phyloP scores from a whole-genome alignment of 2,888 invertebrate species.

The Platycheirus albimanus region DNA sequence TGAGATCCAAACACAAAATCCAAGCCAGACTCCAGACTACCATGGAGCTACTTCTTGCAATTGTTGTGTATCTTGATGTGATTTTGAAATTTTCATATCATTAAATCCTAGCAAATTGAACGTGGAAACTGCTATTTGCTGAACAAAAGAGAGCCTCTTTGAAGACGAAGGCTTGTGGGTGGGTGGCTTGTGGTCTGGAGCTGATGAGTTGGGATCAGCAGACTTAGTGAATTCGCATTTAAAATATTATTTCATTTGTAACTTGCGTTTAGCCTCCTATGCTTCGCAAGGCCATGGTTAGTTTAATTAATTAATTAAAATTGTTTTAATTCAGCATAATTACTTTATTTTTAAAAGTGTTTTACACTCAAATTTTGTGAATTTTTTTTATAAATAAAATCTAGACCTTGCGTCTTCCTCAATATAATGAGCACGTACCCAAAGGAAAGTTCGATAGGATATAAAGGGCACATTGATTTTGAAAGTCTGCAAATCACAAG shows the following conservation, averaged over 20 bases:
- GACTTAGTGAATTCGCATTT: constrained; percentile 19
- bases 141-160: neutral
- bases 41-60: constrained; percentile 27
- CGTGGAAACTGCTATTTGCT: constrained; percentile 10
- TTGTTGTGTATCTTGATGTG: constrained; percentile 52
- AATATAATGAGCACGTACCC: too few relatives aligned
- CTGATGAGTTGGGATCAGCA: constrained; percentile 25
- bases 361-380: too few relatives aligned
- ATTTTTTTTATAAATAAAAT: too few relatives aligned
- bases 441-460: too few relatives aligned
- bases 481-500: too few relatives aligned
- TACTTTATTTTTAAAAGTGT: neutral
- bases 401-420: too few relatives aligned
- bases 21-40: constrained; percentile 4
- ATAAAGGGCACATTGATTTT: too few relatives aligned
- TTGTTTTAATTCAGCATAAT: too few relatives aligned
- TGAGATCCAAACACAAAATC: neutral
- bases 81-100: constrained; percentile 58
- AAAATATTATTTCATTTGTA: too few relatives aligned
- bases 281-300: too few relatives aligned
- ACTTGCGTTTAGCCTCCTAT: too few relatives aligned
- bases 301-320: neutral
- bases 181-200: constrained; percentile 9
- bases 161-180: constrained; percentile 1
- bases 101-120: constrained; percentile 63